A percentile compares a stretch with the other conserved stretches of the same genome.
phyloP scores from a whole-genome alignment of 2,113 vertebrate genomes.

The Stigmatopora argus region DNA sequence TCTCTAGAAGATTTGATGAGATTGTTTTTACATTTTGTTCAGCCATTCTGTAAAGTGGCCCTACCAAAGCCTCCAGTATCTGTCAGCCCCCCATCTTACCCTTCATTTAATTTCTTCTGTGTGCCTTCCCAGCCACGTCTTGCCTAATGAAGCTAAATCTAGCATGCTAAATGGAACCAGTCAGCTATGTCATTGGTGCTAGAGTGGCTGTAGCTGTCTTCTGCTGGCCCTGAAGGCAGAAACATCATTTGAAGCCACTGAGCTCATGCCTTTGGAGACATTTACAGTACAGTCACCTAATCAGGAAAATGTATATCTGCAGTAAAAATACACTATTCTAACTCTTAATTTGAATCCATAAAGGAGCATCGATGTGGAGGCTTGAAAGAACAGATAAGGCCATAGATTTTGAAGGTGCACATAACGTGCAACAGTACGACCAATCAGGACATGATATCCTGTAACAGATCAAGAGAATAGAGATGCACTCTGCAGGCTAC shows the following conservation, averaged over 20 bases:
- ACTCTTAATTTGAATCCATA: slow-evolving; percentile 13
- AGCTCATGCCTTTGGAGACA: slow-evolving; percentile 38
- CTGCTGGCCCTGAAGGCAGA: slow-evolving; percentile 59
- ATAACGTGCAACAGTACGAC: slow-evolving; percentile 47
- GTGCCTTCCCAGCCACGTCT: slow-evolving; percentile 63
- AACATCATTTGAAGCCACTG: slow-evolving; percentile 45
- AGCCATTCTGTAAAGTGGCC: slow-evolving; percentile 35
- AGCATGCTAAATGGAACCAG: slow-evolving; percentile 77
- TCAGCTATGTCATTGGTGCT: slow-evolving; percentile 75
- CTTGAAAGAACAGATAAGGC: slow-evolving; percentile 45
- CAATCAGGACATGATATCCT: slow-evolving; percentile 34
- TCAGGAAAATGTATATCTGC: slow-evolving; percentile 18
- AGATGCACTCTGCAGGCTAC: slow-evolving; percentile 46
- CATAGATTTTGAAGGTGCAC: slow-evolving; percentile 37
- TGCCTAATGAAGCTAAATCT: slow-evolving; percentile 76
- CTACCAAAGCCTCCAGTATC: slow-evolving; percentile 25
- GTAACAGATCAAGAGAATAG: slow-evolving; percentile 49
- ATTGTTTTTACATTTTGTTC: slow-evolving; percentile 40
- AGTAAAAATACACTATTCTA: slow-evolving; percentile 22
- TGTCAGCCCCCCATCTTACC: slow-evolving; percentile 47
- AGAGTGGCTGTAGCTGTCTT: slow-evolving; percentile 47
- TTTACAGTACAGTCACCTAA: slow-evolving; percentile 33
- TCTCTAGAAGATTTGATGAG: slow-evolving; percentile 46
- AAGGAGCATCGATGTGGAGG: slow-evolving; percentile 38
- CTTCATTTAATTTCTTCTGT: slow-evolving; percentile 66